Evolutionary conservation across 2,888 invertebrate genomes (phyloP).

Genomic region (Apotomis turbidana): DNA sequence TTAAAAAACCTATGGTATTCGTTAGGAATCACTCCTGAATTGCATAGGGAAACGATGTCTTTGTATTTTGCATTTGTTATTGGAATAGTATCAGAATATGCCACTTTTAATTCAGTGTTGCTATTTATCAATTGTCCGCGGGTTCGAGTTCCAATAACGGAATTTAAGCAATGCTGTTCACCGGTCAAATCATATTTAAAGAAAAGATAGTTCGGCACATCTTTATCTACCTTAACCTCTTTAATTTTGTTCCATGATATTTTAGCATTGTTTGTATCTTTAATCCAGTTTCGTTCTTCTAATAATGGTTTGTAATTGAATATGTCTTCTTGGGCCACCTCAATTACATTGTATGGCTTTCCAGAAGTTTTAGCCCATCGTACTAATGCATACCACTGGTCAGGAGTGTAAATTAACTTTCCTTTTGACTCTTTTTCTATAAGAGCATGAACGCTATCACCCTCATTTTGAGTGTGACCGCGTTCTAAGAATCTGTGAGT

Average conservation of each 20-base stretch:
- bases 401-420: slow-evolving; percentile 31
- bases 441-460: slow-evolving; percentile 34
- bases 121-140: not conserved
- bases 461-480: not conserved
- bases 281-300: slow-evolving; percentile 38
- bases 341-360: slow-evolving; percentile 24
- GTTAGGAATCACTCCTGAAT: slow-evolving; percentile 30
- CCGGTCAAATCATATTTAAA: slow-evolving; percentile 36
- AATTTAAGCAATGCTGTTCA: slow-evolving; percentile 33
- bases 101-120: slow-evolving; percentile 9
- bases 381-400: slow-evolving; percentile 33
- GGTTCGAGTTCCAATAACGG: slow-evolving; percentile 23
- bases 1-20: not conserved
- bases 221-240: slow-evolving; percentile 29
- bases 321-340: slow-evolving; percentile 27
- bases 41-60: slow-evolving; percentile 23
- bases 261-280: slow-evolving; percentile 36
- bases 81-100: slow-evolving; percentile 33
- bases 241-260: slow-evolving; percentile 38
- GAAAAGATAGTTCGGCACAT: slow-evolving; percentile 30
- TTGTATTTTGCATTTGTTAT: slow-evolving; percentile 40
- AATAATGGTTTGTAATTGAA: slow-evolving; percentile 38
- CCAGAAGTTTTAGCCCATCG: slow-evolving; percentile 29
- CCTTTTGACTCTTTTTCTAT: slow-evolving; percentile 28
- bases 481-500: no score